Percentiles rank a stretch among this genome's conserved stretches.
Evolutionary conservation across 2,113 vertebrate species (phyloP).

Genomic region (Pollimyrus isidori): DNA sequence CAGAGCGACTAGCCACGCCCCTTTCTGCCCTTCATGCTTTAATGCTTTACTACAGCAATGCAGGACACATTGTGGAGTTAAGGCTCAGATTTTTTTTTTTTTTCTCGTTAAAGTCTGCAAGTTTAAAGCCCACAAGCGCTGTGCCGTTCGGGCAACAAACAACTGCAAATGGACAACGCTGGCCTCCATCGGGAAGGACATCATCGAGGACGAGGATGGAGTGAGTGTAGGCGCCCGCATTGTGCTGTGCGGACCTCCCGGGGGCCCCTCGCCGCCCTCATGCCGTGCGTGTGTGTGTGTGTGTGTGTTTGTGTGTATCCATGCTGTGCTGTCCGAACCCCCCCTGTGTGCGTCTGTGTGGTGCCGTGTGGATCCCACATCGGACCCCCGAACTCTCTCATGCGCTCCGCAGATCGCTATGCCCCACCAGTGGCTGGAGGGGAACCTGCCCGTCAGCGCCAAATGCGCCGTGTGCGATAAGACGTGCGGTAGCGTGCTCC

Average conservation of each 20-base stretch:
- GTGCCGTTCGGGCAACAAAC: constrained; percentile 91
- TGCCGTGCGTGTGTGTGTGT: constrained; percentile 22
- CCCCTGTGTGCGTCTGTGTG: neutral
- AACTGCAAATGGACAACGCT: constrained; percentile 98
- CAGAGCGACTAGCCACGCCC: neutral
- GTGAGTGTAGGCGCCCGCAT: constrained; percentile 52
- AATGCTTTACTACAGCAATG: neutral
- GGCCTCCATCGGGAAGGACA: constrained; percentile 92
- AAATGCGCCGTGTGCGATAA: constrained; percentile 96
- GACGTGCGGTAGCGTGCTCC: constrained; percentile 90
- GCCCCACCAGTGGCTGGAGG: constrained; percentile 98
- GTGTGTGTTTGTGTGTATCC: constrained; percentile 16
- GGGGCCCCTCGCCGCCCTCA: neutral
- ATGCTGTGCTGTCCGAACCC: too few species aligned
- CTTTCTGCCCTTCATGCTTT: neutral
- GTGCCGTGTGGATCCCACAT: too few species aligned
- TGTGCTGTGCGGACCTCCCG: neutral
- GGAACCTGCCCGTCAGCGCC: constrained; percentile 93
- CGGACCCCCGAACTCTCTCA: too few species aligned
- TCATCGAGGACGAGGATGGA: constrained; percentile 94
- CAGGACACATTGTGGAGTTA: neutral
- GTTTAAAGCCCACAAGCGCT: constrained; percentile 97
- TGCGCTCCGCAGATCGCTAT: constrained; percentile 75
- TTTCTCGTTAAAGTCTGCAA: constrained; percentile 77
- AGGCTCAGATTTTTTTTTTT: constrained; percentile 14